A percentile compares a stretch with the other conserved stretches of the same genome.
phyloP scores from a whole-genome alignment of 1,140 invertebrate genomes.

The Euglossa dilemma region DNA sequence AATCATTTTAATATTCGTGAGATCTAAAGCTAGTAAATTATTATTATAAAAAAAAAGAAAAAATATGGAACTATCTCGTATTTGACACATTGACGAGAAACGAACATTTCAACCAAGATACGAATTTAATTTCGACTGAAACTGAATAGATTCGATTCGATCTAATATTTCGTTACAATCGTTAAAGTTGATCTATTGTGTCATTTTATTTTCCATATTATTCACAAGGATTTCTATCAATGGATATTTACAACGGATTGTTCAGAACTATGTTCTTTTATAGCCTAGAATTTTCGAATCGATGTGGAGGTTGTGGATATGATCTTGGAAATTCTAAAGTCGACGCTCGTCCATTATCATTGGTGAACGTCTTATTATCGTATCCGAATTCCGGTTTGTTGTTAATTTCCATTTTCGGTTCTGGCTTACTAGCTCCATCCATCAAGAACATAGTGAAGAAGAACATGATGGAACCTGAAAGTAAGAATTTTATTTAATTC shows the following conservation, averaged over 20 bases:
- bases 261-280: constrained; percentile 3
- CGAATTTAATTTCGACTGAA: no score
- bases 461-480: constrained; percentile 87
- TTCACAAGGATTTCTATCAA: neutral
- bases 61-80: neutral
- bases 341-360: constrained; percentile 78
- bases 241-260: constrained; percentile 46
- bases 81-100: no score
- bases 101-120: no score
- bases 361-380: constrained; percentile 82
- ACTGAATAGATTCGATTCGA: no score
- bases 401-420: constrained; percentile 31
- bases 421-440: constrained; percentile 82
- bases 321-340: constrained; percentile 76
- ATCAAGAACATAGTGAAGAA: constrained; percentile 88
- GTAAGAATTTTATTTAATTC: constrained; percentile 19
- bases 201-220: no score
- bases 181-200: no score
- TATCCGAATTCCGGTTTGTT: constrained; percentile 72
- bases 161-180: no score
- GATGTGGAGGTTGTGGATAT: constrained; percentile 61
- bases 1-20: neutral
- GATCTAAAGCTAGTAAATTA: neutral
- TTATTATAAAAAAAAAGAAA: no score
- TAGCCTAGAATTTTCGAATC: constrained; percentile 63